phyloP scores from a whole-genome alignment of 2,888 invertebrate genomes.

The Netelia melanura region DNA sequence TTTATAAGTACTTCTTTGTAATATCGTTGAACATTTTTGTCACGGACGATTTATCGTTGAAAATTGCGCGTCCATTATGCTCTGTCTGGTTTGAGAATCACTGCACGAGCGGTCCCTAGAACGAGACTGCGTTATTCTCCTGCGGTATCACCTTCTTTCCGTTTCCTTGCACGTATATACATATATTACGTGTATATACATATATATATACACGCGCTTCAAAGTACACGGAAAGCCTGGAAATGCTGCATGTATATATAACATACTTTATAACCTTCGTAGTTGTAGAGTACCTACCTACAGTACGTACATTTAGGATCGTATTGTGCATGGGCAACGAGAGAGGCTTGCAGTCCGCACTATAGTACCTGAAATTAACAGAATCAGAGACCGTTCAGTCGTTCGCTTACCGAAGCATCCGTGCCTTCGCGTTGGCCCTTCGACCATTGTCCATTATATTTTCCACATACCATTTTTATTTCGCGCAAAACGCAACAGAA shows the following conservation, averaged over 20 bases:
- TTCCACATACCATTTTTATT: too few species aligned
- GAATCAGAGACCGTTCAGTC: constrained; percentile 29
- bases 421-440: background rate
- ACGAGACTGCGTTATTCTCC: constrained; percentile 33
- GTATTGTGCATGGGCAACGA: background rate
- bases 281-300: background rate
- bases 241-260: background rate
- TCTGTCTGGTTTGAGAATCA: background rate
- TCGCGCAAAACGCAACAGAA: too few species aligned
- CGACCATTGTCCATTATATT: constrained; percentile 8
- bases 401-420: constrained; percentile 27
- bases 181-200: constrained; percentile 8
- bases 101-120: constrained; percentile 34
- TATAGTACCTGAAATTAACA: constrained; percentile 43
- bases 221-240: background rate
- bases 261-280: too few species aligned
- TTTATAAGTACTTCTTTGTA: background rate
- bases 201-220: background rate
- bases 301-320: background rate
- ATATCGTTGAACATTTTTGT: background rate
- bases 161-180: constrained; percentile 39
- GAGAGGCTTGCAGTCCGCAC: background rate
- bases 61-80: too few species aligned
- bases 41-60: background rate
- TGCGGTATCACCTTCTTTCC: constrained; percentile 38